Percentiles rank a stretch among this genome's conserved stretches.
These are phyloP conservation scores for Diachrysia chrysitis DNA, from an alignment of 2,888 invertebrate genomes.

Conservation along the genomic window DNA sequence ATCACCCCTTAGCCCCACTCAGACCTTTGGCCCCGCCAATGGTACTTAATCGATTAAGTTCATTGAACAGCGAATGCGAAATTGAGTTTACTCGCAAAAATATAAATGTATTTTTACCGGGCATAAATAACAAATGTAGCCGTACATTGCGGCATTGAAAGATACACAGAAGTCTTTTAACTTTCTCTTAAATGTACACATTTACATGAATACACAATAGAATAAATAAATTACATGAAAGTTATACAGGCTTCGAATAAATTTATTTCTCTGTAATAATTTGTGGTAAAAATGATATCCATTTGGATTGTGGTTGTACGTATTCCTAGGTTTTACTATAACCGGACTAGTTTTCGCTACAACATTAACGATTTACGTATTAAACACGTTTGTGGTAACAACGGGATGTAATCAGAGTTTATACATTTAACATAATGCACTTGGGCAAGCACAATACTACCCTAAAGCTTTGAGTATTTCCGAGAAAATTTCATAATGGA, in stretches of 20 bases:
- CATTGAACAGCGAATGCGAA: slow-evolving; percentile 48
- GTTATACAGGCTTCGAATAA: neutral
- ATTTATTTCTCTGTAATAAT: neutral
- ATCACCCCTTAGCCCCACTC: slow-evolving; percentile 27
- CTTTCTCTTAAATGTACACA: neutral
- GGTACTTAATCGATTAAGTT: slow-evolving; percentile 57
- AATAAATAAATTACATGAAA: slow-evolving; percentile 5
- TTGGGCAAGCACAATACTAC: neutral
- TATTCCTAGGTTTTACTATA: neutral
- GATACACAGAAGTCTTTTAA: neutral
- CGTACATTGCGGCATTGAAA: neutral
- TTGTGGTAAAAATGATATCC: slow-evolving; percentile 5
- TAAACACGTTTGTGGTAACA: neutral
- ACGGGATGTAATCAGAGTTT: neutral
- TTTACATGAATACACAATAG: slow-evolving; percentile 5
- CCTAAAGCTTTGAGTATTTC: neutral
- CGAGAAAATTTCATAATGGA: neutral
- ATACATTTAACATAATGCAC: slow-evolving; percentile 4
- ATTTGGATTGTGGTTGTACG: neutral
- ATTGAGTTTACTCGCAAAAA: slow-evolving; percentile 45
- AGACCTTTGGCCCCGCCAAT: slow-evolving; percentile 46
- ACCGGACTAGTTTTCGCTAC: neutral
- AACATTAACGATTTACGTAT: neutral
- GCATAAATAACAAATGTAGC: slow-evolving; percentile 5
- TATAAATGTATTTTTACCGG: slow-evolving; percentile 46